A percentile compares a stretch with the other conserved stretches of the same genome.
Evolutionary conservation across 2,797 vertebrate genomes (phyloP).

Genomic region (Pelodytes ibericus): DNA sequence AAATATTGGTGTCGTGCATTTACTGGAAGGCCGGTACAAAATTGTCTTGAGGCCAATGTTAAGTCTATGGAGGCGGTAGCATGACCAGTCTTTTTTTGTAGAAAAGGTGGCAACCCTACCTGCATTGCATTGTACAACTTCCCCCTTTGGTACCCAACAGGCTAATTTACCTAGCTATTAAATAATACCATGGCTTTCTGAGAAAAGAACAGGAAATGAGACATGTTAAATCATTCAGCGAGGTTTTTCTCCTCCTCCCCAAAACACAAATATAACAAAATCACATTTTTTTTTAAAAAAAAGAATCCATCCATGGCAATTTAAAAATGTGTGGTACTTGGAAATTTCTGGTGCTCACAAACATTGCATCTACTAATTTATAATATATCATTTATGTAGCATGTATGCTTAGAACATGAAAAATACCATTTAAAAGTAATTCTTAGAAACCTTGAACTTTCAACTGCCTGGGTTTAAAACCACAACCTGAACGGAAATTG

Average conservation of each 20-base stretch:
- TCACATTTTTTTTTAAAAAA: neutral
- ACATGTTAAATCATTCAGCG: neutral
- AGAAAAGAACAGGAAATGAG: neutral
- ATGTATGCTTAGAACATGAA: neutral
- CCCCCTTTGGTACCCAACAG: no score
- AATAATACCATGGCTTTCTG: neutral
- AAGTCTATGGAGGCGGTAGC: no score
- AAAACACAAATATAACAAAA: neutral
- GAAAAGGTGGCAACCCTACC: no score
- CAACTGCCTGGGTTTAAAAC: neutral
- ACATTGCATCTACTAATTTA: neutral
- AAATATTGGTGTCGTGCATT: no score
- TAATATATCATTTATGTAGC: neutral
- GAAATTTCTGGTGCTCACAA: neutral
- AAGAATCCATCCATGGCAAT: no score
- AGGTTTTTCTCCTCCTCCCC: neutral
- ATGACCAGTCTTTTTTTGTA: no score
- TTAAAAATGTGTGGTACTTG: neutral
- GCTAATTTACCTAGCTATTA: no score
- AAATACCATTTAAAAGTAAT: neutral
- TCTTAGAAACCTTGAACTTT: constrained; percentile 19
- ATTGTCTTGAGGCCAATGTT: no score
- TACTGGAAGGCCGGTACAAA: no score
- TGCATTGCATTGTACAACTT: no score
- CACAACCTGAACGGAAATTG: neutral